Conservation (phyloP, 2,888 invertebrate genomes). For the Notodonta ziczac region DNA sequence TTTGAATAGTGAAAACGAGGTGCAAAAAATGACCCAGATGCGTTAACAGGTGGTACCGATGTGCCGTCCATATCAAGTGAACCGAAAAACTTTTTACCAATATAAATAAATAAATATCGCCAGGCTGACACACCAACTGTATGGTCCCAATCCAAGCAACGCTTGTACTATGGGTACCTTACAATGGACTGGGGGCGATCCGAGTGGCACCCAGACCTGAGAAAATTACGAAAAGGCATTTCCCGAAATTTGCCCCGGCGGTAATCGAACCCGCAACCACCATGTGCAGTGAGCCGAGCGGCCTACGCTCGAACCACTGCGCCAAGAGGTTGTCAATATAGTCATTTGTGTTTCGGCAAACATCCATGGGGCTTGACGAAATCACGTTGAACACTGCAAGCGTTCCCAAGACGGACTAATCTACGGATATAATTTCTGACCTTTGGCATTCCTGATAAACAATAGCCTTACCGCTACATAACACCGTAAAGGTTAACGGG, state of each 20-base stretch:
- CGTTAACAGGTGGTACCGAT: constrained; percentile 62
- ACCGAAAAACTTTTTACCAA: constrained; percentile 58
- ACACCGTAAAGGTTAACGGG: constrained; percentile 34
- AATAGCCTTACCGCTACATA: constrained; percentile 23
- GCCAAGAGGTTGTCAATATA: constrained; percentile 12
- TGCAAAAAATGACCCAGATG: constrained; percentile 72
- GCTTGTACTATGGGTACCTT: no score
- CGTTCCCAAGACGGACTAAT: neutral
- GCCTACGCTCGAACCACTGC: no score
- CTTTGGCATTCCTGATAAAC: constrained; percentile 24
- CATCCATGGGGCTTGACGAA: constrained; percentile 8
- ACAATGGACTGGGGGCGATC: no score
- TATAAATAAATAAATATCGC: no score
- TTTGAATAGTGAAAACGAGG: constrained; percentile 70
- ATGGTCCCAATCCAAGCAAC: no score
- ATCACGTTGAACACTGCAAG: neutral
- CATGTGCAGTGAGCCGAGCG: no score
- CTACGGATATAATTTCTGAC: constrained; percentile 15
- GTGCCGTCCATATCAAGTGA: constrained; percentile 54
- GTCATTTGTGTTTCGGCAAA: constrained; percentile 34
- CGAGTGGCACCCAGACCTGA: no score
- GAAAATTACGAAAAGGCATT: no score
- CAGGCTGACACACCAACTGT: no score
- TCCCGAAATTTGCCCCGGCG: no score
- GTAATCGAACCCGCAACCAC: no score